Base-by-base conservation (phyloP, 2,113 vertebrate genomes). In the Hippocampus guttulatus region DNA sequence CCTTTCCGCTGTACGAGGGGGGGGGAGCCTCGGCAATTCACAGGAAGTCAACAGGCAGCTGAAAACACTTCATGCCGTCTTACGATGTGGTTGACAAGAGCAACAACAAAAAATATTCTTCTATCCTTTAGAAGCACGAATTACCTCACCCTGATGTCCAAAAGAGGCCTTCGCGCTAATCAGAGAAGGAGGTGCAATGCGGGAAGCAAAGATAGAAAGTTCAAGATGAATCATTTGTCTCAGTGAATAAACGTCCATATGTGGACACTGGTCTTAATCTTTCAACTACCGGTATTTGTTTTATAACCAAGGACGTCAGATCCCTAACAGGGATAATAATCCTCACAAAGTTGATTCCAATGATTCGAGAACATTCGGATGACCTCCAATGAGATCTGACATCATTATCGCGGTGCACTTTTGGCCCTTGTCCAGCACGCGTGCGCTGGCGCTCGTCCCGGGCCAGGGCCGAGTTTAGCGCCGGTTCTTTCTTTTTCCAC, bases 221-320 rank as follows among this genome's bases (percentile, higher is more conserved):
- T 23, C 1, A 76, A 33, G 51, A 5, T 84, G 73, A 84, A 70
- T 82, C 63, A 85, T 38, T 0, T n/a, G 20, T 69, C 51, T 69
- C 47, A 6, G 71, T 66, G 61, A 81, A 61, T 57, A 47, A 68
- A 67, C 67, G 5, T 71, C 68, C 77, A 85, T 68, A 81, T 77
- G 67, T 78, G 62, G 70, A 75, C 38, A 41, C 21, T 73, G 40
- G 40, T 67, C 49, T 66, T 27, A 55, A 21, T 47, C 12, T 18
- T 47, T 20, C 8, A 61, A 18, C 58, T 16, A n/a, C n/a, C n/a
- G n/a, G n/a, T n/a, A 33, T 33, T 33, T 33, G 2, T 61, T 33
- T 47, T 7, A 14, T 58, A 27, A 33, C 27, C 18, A 6, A 60
- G 16, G 57, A 60, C 16, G 25, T 16, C 57, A 60, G 27, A 60